Evolutionary conservation across 2,888 invertebrate species (phyloP).

Genomic region (Microctonus brassicae): DNA sequence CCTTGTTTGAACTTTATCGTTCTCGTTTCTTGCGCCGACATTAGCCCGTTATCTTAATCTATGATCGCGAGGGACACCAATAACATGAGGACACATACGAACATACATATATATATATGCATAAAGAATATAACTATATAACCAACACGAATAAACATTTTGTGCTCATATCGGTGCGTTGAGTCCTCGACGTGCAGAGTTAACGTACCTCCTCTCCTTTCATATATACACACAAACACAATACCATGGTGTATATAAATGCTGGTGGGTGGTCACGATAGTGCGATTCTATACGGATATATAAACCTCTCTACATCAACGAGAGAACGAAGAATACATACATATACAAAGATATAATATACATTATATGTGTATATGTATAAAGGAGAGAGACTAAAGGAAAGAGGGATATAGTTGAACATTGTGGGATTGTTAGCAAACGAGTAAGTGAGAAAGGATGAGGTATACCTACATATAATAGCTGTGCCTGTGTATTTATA

Average conservation of each 20-base stretch:
- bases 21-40: slow-evolving; percentile 42
- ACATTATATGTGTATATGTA: background rate
- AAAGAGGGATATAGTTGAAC: slow-evolving; percentile 9
- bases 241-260: background rate
- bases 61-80: slow-evolving; percentile 57
- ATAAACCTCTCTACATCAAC: too few species aligned
- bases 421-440: background rate
- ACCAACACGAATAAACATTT: background rate
- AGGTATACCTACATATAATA: too few species aligned
- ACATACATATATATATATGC: background rate
- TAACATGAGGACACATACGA: slow-evolving; percentile 52
- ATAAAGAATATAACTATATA: too few species aligned
- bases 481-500: slow-evolving; percentile 5
- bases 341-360: background rate
- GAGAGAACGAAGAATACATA: background rate
- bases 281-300: background rate
- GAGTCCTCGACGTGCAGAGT: slow-evolving; percentile 13
- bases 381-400: slow-evolving; percentile 12
- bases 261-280: slow-evolving; percentile 9
- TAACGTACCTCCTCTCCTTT: slow-evolving; percentile 3
- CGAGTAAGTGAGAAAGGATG: slow-evolving; percentile 13
- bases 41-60: slow-evolving; percentile 64
- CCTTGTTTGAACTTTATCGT: slow-evolving; percentile 27
- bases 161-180: slow-evolving; percentile 23
- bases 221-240: slow-evolving; percentile 10